Evolutionary conservation across 2,888 invertebrate species (phyloP).

Genomic region (Anthrax anthrax): DNA sequence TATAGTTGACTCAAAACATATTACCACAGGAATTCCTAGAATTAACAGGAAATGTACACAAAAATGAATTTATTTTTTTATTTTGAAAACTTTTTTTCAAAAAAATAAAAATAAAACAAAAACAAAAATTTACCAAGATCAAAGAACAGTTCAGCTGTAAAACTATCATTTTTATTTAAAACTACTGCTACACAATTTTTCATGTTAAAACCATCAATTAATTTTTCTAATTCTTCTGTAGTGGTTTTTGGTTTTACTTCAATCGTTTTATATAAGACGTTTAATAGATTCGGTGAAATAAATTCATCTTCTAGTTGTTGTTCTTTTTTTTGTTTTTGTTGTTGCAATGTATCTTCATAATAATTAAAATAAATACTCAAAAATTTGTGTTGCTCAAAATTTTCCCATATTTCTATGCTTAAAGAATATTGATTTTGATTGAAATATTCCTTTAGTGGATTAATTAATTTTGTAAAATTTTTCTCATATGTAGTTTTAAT

Average conservation of each 20-base stretch:
- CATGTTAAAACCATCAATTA: constrained; percentile 11
- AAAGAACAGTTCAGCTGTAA: constrained; percentile 8
- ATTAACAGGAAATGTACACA: not conserved
- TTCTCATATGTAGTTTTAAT: not conserved
- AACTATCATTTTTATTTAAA: constrained; percentile 9
- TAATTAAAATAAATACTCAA: not conserved
- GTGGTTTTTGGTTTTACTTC: not conserved
- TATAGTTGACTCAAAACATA: constrained; percentile 11
- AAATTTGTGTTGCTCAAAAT: not conserved
- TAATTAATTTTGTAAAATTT: not conserved
- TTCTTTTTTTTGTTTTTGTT: not conserved
- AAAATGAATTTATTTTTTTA: not conserved
- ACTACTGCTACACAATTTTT: constrained; percentile 11
- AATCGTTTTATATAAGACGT: not conserved
- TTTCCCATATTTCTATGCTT: not conserved
- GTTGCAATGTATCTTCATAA: not conserved
- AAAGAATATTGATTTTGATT: not conserved
- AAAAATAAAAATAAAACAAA: no score
- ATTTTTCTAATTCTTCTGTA: not conserved
- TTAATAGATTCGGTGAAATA: not conserved
- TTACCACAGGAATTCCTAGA: constrained; percentile 9
- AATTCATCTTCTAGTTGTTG: not conserved
- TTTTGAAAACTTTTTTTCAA: no score
- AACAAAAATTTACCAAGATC: no score
- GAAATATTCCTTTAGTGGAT: not conserved